Evolutionary conservation across 2,113 vertebrate genomes (phyloP).

Genomic region (Ctenodactylus gundi): DNA sequence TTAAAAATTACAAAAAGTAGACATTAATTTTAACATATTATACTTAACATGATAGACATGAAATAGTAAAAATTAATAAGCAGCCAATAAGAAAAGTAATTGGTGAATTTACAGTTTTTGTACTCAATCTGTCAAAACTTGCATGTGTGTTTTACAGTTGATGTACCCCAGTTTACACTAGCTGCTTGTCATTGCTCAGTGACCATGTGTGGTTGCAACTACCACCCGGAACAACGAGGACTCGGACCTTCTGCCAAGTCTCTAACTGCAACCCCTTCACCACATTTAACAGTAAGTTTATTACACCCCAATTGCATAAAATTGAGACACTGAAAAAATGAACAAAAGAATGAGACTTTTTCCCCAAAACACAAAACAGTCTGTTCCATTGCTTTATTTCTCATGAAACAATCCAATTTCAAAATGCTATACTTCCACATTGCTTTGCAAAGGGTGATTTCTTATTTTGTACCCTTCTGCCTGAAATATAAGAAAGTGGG

Average conservation of each 20-base stretch:
- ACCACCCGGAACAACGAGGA: not conserved
- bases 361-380: not conserved
- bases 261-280: not conserved
- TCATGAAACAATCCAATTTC: constrained; percentile 49
- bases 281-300: not conserved
- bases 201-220: not conserved
- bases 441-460: constrained; percentile 51
- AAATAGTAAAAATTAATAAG: not conserved
- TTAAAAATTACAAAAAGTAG: not conserved
- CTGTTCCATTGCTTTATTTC: not conserved
- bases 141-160: not conserved
- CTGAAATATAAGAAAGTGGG: constrained; percentile 21
- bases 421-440: constrained; percentile 26
- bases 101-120: not conserved
- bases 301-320: not conserved
- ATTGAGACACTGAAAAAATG: not conserved
- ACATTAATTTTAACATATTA: not conserved
- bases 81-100: not conserved
- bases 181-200: not conserved
- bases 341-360: not conserved
- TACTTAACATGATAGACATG: not conserved
- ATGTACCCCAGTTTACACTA: not conserved
- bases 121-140: not conserved
- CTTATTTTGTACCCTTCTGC: constrained; percentile 40
- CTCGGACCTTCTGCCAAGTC: not conserved